These are phyloP conservation scores for Euwallacea similis DNA, from an alignment of 1,140 invertebrate species.

Conservation along the genomic window DNA sequence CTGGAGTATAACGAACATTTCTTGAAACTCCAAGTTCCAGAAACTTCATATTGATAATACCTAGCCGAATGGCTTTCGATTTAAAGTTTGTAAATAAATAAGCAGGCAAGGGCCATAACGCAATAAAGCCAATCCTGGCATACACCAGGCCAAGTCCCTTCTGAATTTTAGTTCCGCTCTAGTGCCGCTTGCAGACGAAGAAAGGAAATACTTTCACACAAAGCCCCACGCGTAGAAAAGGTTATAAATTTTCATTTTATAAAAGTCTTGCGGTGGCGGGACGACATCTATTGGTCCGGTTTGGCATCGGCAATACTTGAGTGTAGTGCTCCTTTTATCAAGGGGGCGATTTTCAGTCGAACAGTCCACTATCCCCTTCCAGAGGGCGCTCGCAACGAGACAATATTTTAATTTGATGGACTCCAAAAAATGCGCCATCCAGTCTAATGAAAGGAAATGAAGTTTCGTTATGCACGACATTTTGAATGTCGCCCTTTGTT, in stretches of 20 bases:
- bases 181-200: slow-evolving; percentile 6
- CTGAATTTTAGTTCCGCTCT: slow-evolving; percentile 8
- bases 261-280: neutral
- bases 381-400: too few relatives aligned
- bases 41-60: slow-evolving; percentile 6
- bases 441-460: slow-evolving; percentile 1
- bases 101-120: slow-evolving; percentile 3
- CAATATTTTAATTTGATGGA: too few relatives aligned
- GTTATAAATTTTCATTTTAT: slow-evolving; percentile 5
- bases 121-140: slow-evolving; percentile 10
- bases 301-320: neutral
- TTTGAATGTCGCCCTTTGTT: slow-evolving; percentile 8
- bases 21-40: neutral
- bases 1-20: too few relatives aligned
- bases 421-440: too few relatives aligned
- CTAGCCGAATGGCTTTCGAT: slow-evolving; percentile 9
- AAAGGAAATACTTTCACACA: slow-evolving; percentile 11
- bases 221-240: slow-evolving; percentile 11
- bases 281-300: slow-evolving; percentile 12
- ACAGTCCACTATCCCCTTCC: too few relatives aligned
- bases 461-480: slow-evolving; percentile 7
- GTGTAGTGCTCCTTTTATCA: too few relatives aligned
- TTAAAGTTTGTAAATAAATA: slow-evolving; percentile 19
- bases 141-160: slow-evolving; percentile 9
- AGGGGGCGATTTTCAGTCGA: too few relatives aligned